Base-by-base conservation (phyloP, 1,140 invertebrate genomes). In the Atta cephalotes region DNA sequence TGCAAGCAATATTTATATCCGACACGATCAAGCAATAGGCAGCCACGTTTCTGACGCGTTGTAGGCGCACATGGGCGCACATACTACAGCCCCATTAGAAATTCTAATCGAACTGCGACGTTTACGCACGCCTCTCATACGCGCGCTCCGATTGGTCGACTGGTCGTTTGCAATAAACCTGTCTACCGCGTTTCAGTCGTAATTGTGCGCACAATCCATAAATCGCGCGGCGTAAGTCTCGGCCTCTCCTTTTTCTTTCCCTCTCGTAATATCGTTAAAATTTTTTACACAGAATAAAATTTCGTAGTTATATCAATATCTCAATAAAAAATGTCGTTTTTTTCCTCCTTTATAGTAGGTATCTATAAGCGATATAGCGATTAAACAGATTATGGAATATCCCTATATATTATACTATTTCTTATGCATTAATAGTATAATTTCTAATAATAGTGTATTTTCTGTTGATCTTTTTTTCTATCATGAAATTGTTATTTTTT, bases 1-100 rank as follows among this genome's bases (percentile, higher is more conserved):
- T 18, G n/a, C n/a, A 14, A 84, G 5, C 56, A 84, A 82, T 82
- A 82, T 82, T 74, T 74, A 82, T 71, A 49, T 82, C 80, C 39
- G 25, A 72, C 35, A 12, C 21, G 66, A 60, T 70, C 45, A 1
- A 63, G 28, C 78, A 16, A 45, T 45, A 68, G 45, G n/a, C 28
- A 25, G 51, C 21, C 10, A 51, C 31, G 28, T 70, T 71, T 71
- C 35, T 72, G 68, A 82, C 53, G 35, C 25, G 25, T 74, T 62
- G 39, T 76, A 84, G 25, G n/a, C 58, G 56, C 80, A 9, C 45
- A 35, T 76, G 74, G 25, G n/a, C 58, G 39, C 80, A 9, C 45
- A 35, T 51, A 51, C 18, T 60, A 28, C 25, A 60, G 28, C 12
- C 39, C 14, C 25, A 76, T 84, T 84, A 65, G 70, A 84, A 84